Conservation (phyloP, 2,797 vertebrate species). For the Sebastes hubbsi region DNA sequence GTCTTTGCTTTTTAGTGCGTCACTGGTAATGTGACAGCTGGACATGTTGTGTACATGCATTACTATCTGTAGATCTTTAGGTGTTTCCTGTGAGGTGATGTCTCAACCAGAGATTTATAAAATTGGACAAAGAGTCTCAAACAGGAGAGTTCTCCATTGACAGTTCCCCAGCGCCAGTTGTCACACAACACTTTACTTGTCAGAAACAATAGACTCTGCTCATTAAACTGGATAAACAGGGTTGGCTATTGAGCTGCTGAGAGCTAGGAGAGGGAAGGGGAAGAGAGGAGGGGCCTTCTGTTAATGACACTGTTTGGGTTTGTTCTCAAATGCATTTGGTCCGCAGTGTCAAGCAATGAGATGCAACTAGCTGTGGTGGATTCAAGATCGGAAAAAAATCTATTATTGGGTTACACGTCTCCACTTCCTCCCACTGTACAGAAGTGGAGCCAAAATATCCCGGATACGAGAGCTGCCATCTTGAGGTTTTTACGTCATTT, state of each 20-base stretch:
- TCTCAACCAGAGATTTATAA: not conserved
- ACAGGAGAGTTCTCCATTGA: not conserved
- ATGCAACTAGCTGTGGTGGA: not conserved
- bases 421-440: too few relatives aligned
- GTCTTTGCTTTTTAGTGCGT: not conserved
- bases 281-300: not conserved
- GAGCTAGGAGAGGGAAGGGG: not conserved
- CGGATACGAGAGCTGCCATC: too few relatives aligned
- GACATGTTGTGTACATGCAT: not conserved
- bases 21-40: not conserved
- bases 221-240: constrained; percentile 32
- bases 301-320: constrained; percentile 17
- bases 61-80: not conserved
- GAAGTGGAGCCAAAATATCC: too few relatives aligned
- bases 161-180: not conserved
- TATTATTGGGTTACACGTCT: not conserved
- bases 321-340: constrained; percentile 8
- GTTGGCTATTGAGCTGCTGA: not conserved
- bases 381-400: not conserved
- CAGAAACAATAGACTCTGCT: constrained; percentile 17
- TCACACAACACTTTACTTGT: constrained; percentile 3
- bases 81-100: not conserved
- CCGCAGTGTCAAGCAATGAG: not conserved
- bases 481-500: too few relatives aligned
- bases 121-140: not conserved